Evolutionary conservation across 2,888 invertebrate genomes (phyloP), one percentile per base, ranked within the genome.

Genomic region (Hirtodrosophila duncani): DNA sequence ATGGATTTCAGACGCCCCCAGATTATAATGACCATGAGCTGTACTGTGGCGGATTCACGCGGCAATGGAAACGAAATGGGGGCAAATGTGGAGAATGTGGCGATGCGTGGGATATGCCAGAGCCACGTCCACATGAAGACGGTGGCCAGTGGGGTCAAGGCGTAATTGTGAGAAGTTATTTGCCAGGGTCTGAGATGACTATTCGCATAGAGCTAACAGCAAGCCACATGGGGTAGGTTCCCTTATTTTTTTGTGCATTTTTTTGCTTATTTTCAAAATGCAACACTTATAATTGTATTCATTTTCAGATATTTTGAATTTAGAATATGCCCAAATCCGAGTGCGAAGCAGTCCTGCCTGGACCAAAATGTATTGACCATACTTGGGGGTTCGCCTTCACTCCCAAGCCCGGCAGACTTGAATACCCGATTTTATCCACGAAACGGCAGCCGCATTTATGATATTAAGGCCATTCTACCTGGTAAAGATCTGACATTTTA

Each of bases 21-120:
- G 93, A 96, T 86, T 96, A 95, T 88, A 95, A 96, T 85, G 96
- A 96, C 86, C 93, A 95, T 84, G 94, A 96, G 82, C 89, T 93
- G 3, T 96, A 92, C 87, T 96, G 96, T 84, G 96, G 96, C 0
- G 96, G 96, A 6, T 94, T 92, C 84, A 89, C 92, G n/a, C 88
- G 93, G 38, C 95, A 95, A 81, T 94, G 94, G 93, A 90, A 91
- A 71, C 90, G 88, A 49, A 96, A 96, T 81, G 91, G 89, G 2
- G 96, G 96, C 0, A 93, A 94, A 83, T 96, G 96, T 80, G 96
- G 96, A 1, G 91, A 94, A 31, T 95, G 95, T 75, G 95, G 95
- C 0, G 95, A 96, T 85, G 89, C 95, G 1, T 95, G 93, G 93
- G 94, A 95, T 75, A 72, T 89, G 39, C 87, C 89, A 61, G 63